Conservation (phyloP, 1,140 invertebrate genomes). For the Heliconius himera region DNA sequence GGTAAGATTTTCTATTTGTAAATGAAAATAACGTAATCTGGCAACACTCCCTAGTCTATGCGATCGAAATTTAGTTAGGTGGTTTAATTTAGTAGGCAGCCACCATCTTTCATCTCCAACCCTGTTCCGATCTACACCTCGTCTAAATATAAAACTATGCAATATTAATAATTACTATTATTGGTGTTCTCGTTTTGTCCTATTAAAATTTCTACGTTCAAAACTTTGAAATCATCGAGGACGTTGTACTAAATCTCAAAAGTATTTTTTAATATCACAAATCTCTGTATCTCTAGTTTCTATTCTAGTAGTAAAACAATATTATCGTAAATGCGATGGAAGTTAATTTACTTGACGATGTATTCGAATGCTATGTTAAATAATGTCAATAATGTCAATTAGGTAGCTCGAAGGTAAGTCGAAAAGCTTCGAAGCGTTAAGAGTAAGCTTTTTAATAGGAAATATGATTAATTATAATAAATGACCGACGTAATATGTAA, state of each 20-base stretch:
- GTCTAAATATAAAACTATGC: conserved; percentile 56
- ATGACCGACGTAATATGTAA: conserved; percentile 23
- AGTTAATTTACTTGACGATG: conserved; percentile 42
- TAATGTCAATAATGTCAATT: conserved; percentile 10
- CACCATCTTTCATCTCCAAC: conserved; percentile 44
- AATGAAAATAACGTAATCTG: background rate
- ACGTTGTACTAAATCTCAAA: conserved; percentile 75
- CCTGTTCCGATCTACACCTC: conserved; percentile 51
- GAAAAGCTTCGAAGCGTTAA: conserved; percentile 21
- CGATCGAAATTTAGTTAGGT: conserved; percentile 3
- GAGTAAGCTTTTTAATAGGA: conserved; percentile 25
- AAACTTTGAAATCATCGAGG: conserved; percentile 71
- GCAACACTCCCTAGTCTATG: background rate
- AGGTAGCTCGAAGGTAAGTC: conserved; percentile 4
- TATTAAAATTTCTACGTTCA: conserved; percentile 69
- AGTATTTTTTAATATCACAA: conserved; percentile 80
- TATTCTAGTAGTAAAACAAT: conserved; percentile 46
- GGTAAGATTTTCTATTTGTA: conserved; percentile 3
- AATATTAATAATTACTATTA: conserved; percentile 60
- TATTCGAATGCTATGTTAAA: conserved; percentile 19
- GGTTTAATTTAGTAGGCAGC: conserved; percentile 16
- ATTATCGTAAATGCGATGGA: conserved; percentile 55
- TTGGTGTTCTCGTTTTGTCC: conserved; percentile 77
- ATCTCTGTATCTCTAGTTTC: conserved; percentile 73
- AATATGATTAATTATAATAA: conserved; percentile 18